Evolutionary conservation across 2,113 vertebrate species (phyloP).

Genomic region (Rhinopithecus roxellana): DNA sequence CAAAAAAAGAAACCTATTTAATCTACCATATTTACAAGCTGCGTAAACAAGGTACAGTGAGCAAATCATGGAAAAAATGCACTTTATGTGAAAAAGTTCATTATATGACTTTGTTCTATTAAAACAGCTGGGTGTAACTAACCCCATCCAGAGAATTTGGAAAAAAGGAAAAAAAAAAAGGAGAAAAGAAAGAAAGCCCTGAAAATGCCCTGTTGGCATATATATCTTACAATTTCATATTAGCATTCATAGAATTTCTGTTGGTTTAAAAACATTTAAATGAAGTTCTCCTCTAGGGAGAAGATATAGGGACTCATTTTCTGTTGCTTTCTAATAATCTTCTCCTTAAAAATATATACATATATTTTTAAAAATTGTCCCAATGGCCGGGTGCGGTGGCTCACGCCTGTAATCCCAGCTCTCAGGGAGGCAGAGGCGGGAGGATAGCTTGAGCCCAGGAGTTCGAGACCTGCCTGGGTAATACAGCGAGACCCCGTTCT

Average conservation of each 20-base stretch:
- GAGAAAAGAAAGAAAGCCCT: not conserved
- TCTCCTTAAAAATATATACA: not conserved
- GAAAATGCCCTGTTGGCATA: not conserved
- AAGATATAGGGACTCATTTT: not conserved
- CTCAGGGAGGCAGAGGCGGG: too few species aligned
- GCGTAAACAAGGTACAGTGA: slow-evolving; percentile 57
- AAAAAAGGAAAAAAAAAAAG: too few species aligned
- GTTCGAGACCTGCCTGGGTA: too few species aligned
- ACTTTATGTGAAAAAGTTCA: slow-evolving; percentile 67
- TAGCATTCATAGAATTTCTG: not conserved
- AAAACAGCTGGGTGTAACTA: slow-evolving; percentile 52
- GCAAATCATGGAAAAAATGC: slow-evolving; percentile 67
- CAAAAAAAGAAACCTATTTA: slow-evolving; percentile 63
- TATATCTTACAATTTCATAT: not conserved
- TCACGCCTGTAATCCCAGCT: too few species aligned
- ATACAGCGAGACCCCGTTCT: too few species aligned
- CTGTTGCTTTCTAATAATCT: slow-evolving; percentile 26
- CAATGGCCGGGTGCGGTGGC: too few species aligned
- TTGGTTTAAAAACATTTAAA: not conserved
- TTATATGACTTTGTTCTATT: slow-evolving; percentile 63
- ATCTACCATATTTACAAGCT: slow-evolving; percentile 68
- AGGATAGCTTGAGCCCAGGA: too few species aligned
- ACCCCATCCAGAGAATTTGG: not conserved
- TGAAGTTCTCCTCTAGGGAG: not conserved
- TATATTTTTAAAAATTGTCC: not conserved